Percentiles rank a stretch among this genome's conserved stretches.
Conservation (phyloP, 2,113 vertebrate genomes). For the Lethenteron camtschaticum region DNA sequence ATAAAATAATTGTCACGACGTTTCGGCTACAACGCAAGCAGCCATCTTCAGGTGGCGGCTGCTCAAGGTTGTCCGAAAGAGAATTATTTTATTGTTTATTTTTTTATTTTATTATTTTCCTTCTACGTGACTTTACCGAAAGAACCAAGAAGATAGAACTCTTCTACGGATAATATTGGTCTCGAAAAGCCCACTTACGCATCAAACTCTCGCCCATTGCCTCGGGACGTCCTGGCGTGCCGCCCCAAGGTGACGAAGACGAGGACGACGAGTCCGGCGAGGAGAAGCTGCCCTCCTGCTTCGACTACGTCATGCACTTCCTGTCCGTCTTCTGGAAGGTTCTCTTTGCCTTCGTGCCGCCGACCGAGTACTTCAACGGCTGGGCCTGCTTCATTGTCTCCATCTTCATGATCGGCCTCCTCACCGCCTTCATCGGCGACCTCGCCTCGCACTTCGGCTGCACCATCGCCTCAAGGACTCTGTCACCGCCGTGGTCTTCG, state of each 20-base stretch:
- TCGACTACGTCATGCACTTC: constrained; percentile 99
- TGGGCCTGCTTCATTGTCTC: constrained; percentile 83
- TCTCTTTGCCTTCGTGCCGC: constrained; percentile 82
- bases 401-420: constrained; percentile 75
- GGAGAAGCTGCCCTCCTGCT: constrained; percentile 79
- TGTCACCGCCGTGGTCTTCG: constrained; percentile 76
- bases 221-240: not conserved
- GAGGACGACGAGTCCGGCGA: constrained; percentile 68
- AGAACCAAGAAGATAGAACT: not conserved
- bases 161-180: not conserved
- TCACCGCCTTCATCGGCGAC: constrained; percentile 78
- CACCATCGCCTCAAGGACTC: constrained; percentile 96
- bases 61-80: too few species aligned
- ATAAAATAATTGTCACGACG: too few species aligned
- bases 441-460: constrained; percentile 92
- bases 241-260: constrained; percentile 47
- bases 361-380: constrained; percentile 75
- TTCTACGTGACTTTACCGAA: too few species aligned
- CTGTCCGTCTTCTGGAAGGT: constrained; percentile 99
- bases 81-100: too few species aligned
- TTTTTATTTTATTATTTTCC: too few species aligned
- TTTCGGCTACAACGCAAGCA: too few species aligned
- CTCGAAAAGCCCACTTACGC: constrained; percentile 7
- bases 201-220: not conserved
- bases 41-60: too few species aligned